Percentiles rank a stretch among this genome's conserved stretches.
These are phyloP conservation scores for Lineus longissimus DNA, from an alignment of 1,140 invertebrate species.

Conservation along the genomic window DNA sequence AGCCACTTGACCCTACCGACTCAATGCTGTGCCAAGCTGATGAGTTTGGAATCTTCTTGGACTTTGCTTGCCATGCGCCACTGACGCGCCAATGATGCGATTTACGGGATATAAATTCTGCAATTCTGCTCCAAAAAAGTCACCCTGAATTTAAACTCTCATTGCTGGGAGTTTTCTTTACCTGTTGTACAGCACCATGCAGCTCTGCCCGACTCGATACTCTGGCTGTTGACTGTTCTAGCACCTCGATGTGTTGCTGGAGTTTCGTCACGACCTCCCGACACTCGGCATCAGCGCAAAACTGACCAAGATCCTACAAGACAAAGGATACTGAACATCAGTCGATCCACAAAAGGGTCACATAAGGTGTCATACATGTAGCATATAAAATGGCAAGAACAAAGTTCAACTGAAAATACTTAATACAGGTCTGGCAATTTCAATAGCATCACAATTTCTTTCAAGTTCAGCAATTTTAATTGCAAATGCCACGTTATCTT, in stretches of 20 bases:
- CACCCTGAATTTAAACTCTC: neutral
- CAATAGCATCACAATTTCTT: neutral
- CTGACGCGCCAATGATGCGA: no score
- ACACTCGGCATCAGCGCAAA: constrained; percentile 45
- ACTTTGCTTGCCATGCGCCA: neutral
- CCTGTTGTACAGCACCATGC: constrained; percentile 57
- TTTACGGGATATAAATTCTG: neutral
- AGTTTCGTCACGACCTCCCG: constrained; percentile 49
- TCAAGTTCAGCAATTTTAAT: neutral
- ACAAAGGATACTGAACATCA: neutral
- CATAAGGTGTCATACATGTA: neutral
- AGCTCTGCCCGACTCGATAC: constrained; percentile 56
- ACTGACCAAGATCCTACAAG: constrained; percentile 44
- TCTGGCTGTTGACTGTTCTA: constrained; percentile 50
- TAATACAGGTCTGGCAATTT: no score
- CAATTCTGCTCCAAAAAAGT: neutral
- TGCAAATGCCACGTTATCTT: no score
- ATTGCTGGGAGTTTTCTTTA: constrained; percentile 14
- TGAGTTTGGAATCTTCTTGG: neutral
- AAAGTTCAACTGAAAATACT: no score
- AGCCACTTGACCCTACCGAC: neutral
- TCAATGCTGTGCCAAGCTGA: neutral
- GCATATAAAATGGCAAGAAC: no score
- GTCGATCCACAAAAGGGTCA: neutral
- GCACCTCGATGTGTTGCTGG: constrained; percentile 51